Conservation (phyloP, 2,113 vertebrate species). For the Natator depressus region DNA sequence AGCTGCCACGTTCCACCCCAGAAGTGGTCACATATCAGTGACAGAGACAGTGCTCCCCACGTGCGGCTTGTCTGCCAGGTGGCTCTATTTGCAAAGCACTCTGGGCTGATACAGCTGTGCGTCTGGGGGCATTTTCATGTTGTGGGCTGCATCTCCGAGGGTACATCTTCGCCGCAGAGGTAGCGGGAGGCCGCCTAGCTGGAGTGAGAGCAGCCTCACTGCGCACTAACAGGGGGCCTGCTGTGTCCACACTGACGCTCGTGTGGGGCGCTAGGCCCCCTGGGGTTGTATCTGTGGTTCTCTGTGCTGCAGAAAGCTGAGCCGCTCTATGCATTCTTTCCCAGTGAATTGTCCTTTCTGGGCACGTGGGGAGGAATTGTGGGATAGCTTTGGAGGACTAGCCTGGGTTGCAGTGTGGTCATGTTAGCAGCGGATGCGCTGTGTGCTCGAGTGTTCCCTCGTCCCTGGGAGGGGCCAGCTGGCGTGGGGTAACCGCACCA, state of each 20-base stretch:
- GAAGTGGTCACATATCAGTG: neutral
- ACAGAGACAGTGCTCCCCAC: accelerated
- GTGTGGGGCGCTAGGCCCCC: neutral
- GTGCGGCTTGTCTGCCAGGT: neutral
- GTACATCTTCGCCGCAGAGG: neutral
- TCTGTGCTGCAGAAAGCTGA: neutral
- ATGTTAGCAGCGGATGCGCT: neutral
- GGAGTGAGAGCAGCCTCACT: neutral
- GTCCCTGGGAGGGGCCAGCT: neutral
- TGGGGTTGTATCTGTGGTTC: neutral
- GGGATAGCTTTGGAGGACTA: neutral
- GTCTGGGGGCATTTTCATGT: neutral
- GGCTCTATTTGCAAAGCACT: neutral
- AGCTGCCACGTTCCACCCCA: neutral
- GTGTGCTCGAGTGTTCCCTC: neutral
- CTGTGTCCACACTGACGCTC: neutral
- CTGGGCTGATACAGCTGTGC: neutral
- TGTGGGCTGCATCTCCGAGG: neutral
- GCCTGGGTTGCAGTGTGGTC: neutral
- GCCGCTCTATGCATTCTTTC: neutral
- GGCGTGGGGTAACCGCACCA: neutral
- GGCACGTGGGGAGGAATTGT: neutral
- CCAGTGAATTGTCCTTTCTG: neutral
- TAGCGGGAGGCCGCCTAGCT: neutral
- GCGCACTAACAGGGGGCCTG: neutral